Evolutionary conservation across 92 coral and sea anemone species (phyloP), one percentile per base, ranked within the genome.

Genomic region (Epizoanthus ramosus): DNA sequence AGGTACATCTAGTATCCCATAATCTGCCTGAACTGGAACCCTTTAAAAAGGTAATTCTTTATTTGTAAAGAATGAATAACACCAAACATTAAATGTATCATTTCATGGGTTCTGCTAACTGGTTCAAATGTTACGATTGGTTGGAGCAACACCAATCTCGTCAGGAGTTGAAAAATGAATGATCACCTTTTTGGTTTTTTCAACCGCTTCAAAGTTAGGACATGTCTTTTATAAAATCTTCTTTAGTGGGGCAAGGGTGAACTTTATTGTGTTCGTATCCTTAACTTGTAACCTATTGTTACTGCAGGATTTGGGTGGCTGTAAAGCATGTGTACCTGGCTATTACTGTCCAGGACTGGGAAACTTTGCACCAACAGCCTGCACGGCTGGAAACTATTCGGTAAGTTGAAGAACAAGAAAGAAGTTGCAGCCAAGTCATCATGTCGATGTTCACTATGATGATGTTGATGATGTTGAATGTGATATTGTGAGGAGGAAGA

Each of bases 311-410:
- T 88, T 87, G 67, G 59, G 50, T 18, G 95, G 90, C 23, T 95
- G 98, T 70, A 95, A 95, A 84, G 81, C 90, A 63, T 95, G 98
- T 90, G 91, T 92, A 10, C 90, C 96, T 31, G 98, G 98, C 3
- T 93, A 95, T 76, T 91, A 86, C 35, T 95, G 98, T 54, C 94
- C 98, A 16, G 89, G 88, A n/a, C 74, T 87, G 22, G 98, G 93
- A 17, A 95, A 94, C 74, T 75, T 89, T 21, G 92, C 89, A 67
- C 96, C 95, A 13, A 88, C 83, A 19, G 92, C 97, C 56, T 95
- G 98, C 84, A 92, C 80, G 71, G 64, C 85, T 56, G 94, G 87
- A n/a, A 95, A 95, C 53, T 95, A 89, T 86, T 95, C 98, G 80
- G 98, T 95, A 93, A 87, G 91, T 56, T 45, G 58, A 17, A 4